These are phyloP conservation scores for Boloria euphrosyne DNA, from an alignment of 2,888 invertebrate genomes.

Conservation along the genomic window DNA sequence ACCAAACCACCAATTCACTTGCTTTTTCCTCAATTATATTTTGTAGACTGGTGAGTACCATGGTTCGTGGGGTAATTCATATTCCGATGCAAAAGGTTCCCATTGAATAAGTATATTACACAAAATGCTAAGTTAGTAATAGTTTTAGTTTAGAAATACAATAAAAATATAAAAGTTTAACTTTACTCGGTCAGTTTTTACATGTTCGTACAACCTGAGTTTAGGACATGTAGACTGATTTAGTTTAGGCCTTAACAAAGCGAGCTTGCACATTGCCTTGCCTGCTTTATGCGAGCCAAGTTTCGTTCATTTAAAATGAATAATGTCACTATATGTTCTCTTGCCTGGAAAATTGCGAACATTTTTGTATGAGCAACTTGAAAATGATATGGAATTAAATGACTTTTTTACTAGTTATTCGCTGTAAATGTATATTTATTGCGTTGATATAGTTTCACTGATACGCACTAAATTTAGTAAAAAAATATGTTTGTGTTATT, in stretches of 20 bases:
- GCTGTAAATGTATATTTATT: too few species aligned
- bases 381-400: background rate
- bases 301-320: slow-evolving; percentile 26
- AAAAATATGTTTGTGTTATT: too few species aligned
- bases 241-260: slow-evolving; percentile 17
- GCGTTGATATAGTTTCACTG: too few species aligned
- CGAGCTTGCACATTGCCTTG: slow-evolving; percentile 9
- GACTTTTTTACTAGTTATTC: too few species aligned
- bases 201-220: background rate
- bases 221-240: background rate
- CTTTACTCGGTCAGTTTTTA: background rate
- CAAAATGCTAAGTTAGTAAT: too few species aligned
- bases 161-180: background rate
- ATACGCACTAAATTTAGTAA: too few species aligned
- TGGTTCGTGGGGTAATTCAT: too few species aligned
- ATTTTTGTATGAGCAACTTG: slow-evolving; percentile 1
- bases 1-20: too few species aligned
- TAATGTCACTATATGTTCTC: slow-evolving; percentile 10
- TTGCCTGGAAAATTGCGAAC: slow-evolving; percentile 16
- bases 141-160: background rate
- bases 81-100: too few species aligned
- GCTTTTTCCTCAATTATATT: too few species aligned
- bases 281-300: slow-evolving; percentile 2
- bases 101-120: too few species aligned
- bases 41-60: too few species aligned